Evolutionary conservation across 2,113 vertebrate genomes (phyloP), one percentile per base, ranked within the genome.

Genomic region (Rhineura floridana): DNA sequence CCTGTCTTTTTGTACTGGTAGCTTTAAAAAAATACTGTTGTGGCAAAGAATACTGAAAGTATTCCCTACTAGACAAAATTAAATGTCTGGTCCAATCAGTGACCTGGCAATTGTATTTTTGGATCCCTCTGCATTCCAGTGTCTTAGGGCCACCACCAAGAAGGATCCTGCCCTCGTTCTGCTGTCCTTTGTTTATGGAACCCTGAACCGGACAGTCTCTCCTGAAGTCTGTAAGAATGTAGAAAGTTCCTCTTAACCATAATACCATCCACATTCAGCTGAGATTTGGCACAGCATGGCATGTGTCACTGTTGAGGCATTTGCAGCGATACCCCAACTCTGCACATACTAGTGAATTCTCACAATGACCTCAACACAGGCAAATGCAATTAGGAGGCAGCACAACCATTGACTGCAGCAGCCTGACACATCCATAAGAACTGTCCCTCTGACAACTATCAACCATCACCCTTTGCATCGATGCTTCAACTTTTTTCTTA

Each of bases 201-300:
- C 17, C 59, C 36, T 76, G 70, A 85, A 62, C 39, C 13, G 33
- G 59, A 30, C 55, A 70, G 13, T 25, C 39, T 84, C 52, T 89
- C 67, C 78, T 92, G 0, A 90, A 55, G 5, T 33, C 28, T 44
- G 81, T 70, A 84, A 78, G 83, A 36, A 50, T 86, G 48, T 30
- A 82, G 55, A 25, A 36, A 81, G 21, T 81, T 55, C 59, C 48
- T 65, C 78, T 79, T 90, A 91, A 87, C 72, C 84, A 83, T 33
- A 76, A 91, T 50, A 59, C 25, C 65, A 67, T 69, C 84, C 88
- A 55, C 12, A 81, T 25, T 44, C 39, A 28, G 52, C 59, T 63
- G 59, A 30, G 80, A 44, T 63, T 42, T 81, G 39, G 50, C 59
- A 42, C 36, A 42, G 23, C 6, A 25, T 17, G 48, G 36, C 55